Conservation (phyloP, 2,888 invertebrate species). For the Lasioglossum malachurum region DNA sequence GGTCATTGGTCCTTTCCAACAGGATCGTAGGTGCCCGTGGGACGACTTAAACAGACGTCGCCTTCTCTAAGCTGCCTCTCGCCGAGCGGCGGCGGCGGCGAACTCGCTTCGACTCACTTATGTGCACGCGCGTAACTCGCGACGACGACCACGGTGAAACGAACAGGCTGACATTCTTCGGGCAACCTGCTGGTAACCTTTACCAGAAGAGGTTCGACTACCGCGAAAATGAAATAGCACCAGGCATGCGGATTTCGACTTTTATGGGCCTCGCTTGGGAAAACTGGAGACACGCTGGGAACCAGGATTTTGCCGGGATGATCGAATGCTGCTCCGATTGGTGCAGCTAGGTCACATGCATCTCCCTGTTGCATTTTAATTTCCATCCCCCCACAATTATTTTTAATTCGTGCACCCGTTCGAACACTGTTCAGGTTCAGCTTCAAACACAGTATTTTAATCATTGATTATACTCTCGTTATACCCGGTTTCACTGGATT, state of each 20-base stretch:
- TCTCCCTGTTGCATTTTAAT: neutral
- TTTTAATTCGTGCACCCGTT: neutral
- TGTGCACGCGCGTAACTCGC: slow-evolving; percentile 32
- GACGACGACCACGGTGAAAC: slow-evolving; percentile 35
- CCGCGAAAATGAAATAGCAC: slow-evolving; percentile 58
- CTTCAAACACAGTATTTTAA: too few species aligned
- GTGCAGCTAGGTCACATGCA: neutral
- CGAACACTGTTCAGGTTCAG: neutral
- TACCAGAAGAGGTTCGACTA: slow-evolving; percentile 47
- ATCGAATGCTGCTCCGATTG: neutral
- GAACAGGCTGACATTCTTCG: slow-evolving; percentile 74
- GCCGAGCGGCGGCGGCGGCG: neutral
- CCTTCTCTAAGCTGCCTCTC: slow-evolving; percentile 22
- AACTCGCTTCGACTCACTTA: neutral
- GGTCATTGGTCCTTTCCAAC: slow-evolving; percentile 75
- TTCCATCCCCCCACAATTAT: neutral
- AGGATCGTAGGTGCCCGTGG: slow-evolving; percentile 63
- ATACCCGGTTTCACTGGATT: too few species aligned
- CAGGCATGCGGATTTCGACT: slow-evolving; percentile 18
- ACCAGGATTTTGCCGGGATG: too few species aligned
- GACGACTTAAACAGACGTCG: slow-evolving; percentile 58
- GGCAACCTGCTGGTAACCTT: slow-evolving; percentile 60
- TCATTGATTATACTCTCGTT: too few species aligned
- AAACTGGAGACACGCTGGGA: neutral
- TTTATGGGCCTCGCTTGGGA: slow-evolving; percentile 38